phyloP scores from a whole-genome alignment of 2,797 vertebrate genomes.

The Coregonus sp. region DNA sequence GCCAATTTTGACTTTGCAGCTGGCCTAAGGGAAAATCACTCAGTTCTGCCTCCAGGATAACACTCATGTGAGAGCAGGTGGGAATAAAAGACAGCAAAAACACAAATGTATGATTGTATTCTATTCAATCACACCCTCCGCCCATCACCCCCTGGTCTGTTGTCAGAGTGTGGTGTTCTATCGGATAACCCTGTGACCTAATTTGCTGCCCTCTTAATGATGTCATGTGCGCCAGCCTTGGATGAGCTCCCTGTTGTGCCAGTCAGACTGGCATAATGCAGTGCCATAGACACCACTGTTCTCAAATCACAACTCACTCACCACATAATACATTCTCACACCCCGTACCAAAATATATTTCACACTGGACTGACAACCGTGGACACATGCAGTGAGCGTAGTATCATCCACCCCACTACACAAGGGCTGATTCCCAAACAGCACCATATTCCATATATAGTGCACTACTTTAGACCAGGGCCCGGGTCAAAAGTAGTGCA shows the following conservation, averaged over 20 bases:
- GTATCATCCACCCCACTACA: not conserved
- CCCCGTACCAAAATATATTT: conserved; percentile 36
- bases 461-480: not conserved
- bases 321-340: conserved; percentile 23
- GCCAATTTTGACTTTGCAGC: too few species aligned
- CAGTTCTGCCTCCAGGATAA: too few species aligned
- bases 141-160: not conserved
- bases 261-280: not conserved
- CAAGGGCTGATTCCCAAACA: not conserved
- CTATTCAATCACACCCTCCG: not conserved
- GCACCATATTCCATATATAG: not conserved
- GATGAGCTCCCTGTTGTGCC: too few species aligned
- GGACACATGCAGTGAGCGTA: conserved; percentile 20
- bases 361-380: conserved; percentile 28
- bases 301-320: conserved; percentile 24
- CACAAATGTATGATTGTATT: not conserved
- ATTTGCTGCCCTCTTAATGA: conserved; percentile 5
- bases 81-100: not conserved
- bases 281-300: not conserved
- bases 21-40: too few species aligned
- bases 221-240: not conserved
- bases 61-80: not conserved
- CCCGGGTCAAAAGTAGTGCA: not conserved
- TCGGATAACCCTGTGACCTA: not conserved
- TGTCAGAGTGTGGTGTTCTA: not conserved